Percentiles rank a stretch among this genome's conserved stretches.
Conservation (phyloP, 2,113 vertebrate species). For the Chunga burmeisteri region DNA sequence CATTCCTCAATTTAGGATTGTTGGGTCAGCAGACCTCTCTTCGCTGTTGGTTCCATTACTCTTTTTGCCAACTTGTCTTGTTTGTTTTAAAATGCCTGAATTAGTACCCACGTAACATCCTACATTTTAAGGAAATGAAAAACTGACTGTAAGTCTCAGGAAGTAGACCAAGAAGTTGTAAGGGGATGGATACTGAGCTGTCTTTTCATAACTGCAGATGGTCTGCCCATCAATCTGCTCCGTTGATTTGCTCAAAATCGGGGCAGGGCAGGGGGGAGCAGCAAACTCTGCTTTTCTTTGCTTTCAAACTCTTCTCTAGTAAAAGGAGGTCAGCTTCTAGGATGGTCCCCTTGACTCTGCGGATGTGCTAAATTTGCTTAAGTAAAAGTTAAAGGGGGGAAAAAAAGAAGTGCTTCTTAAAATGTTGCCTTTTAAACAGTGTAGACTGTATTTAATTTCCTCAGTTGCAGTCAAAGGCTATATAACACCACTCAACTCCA, state of each 20-base stretch:
- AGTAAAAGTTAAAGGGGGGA: neutral
- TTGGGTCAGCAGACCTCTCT: neutral
- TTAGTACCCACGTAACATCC: neutral
- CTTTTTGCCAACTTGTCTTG: neutral
- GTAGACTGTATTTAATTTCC: constrained; percentile 14
- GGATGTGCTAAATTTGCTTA: neutral
- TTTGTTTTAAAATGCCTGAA: neutral
- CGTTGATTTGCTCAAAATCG: neutral
- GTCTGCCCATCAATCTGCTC: neutral
- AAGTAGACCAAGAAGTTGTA: neutral
- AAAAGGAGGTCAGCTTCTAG: neutral
- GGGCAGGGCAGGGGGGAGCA: neutral
- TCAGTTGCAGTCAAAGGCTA: neutral
- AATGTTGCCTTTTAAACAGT: neutral
- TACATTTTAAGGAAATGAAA: neutral
- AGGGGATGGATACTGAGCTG: neutral
- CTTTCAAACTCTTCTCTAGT: neutral
- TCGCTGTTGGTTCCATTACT: neutral
- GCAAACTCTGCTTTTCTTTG: neutral
- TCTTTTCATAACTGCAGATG: neutral
- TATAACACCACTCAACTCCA: neutral
- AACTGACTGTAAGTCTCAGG: neutral
- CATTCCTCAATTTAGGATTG: neutral
- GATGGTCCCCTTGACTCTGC: neutral
- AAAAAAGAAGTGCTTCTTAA: neutral